These are phyloP conservation scores for Globodera rostochiensis DNA, from an alignment of 1,140 invertebrate genomes.

Conservation along the genomic window DNA sequence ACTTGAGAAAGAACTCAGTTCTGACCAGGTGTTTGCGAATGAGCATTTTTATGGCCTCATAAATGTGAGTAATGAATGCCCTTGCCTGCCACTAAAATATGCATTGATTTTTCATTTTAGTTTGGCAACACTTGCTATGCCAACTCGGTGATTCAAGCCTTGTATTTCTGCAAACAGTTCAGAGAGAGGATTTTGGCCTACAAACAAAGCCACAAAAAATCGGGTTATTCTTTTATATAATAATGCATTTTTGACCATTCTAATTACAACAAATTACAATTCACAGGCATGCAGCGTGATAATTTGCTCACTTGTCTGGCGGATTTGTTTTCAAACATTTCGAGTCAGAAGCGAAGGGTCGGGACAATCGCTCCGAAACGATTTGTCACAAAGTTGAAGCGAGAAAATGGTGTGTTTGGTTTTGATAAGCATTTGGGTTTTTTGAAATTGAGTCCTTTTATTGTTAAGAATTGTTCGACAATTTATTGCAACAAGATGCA, in stretches of 20 bases:
- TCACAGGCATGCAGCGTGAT: conserved; percentile 90
- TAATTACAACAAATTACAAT: conserved; percentile 7
- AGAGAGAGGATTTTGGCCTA: conserved; percentile 97
- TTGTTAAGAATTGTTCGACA: conserved; percentile 93
- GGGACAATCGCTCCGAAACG: conserved; percentile 99
- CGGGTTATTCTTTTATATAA: conserved; percentile 42
- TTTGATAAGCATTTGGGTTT: conserved; percentile 11
- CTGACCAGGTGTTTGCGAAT: conserved; percentile 52
- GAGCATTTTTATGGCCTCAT: conserved; percentile 64
- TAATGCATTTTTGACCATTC: background rate
- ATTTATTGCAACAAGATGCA: conserved; percentile 98
- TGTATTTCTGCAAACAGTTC: conserved; percentile 98
- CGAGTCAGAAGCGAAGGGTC: conserved; percentile 98
- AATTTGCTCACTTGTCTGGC: conserved; percentile 94
- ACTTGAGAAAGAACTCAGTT: conserved; percentile 58
- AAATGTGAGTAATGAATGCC: conserved; percentile 52
- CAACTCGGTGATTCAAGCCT: conserved; percentile 96
- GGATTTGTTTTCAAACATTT: conserved; percentile 97
- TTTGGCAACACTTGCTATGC: conserved; percentile 99
- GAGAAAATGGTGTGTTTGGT: conserved; percentile 84
- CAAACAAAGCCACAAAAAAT: conserved; percentile 70
- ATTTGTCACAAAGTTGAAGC: conserved; percentile 93
- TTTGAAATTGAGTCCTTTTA: conserved; percentile 15
- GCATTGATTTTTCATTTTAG: conserved; percentile 69
- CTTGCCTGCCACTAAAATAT: conserved; percentile 4